Conservation (phyloP, 2,888 invertebrate genomes). For the Scaptomyza reducta region DNA sequence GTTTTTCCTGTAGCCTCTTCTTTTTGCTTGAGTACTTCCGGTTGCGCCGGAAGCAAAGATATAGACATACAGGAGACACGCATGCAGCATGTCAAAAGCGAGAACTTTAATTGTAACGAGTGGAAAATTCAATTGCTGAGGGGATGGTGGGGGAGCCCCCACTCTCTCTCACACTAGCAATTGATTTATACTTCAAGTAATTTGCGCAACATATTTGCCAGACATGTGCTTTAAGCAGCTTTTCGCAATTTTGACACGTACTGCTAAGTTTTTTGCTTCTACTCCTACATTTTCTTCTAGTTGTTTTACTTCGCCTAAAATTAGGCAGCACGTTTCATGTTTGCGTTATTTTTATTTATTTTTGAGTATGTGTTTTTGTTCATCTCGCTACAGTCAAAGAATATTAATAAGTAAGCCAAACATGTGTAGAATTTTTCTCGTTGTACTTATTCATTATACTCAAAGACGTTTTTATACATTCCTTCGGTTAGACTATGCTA, state of each 20-base stretch:
- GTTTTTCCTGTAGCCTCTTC: conserved; percentile 19
- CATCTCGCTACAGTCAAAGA: conserved; percentile 61
- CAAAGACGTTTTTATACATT: conserved; percentile 16
- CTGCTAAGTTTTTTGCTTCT: conserved; percentile 21
- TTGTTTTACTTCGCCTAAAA: conserved; percentile 45
- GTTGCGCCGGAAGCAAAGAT: conserved; percentile 63
- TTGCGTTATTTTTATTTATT: conserved; percentile 16
- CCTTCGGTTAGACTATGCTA: not conserved
- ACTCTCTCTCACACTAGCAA: conserved; percentile 11
- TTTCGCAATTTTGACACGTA: conserved; percentile 53
- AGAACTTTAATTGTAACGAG: conserved; percentile 68
- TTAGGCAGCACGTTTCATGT: conserved; percentile 67
- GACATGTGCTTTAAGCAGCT: conserved; percentile 49
- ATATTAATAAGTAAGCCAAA: conserved; percentile 72
- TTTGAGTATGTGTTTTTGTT: conserved; percentile 34
- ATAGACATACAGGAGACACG: conserved; percentile 38
- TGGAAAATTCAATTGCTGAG: conserved; percentile 68
- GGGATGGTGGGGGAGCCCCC: not conserved
- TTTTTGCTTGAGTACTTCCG: conserved; percentile 77
- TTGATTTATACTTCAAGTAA: conserved; percentile 52
- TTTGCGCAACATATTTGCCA: conserved; percentile 47
- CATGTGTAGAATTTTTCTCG: not conserved
- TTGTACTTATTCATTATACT: not conserved
- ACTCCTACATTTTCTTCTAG: not conserved
- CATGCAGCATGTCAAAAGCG: conserved; percentile 39